Evolutionary conservation across 2,113 vertebrate genomes (phyloP).

Genomic region (Gambusia affinis): DNA sequence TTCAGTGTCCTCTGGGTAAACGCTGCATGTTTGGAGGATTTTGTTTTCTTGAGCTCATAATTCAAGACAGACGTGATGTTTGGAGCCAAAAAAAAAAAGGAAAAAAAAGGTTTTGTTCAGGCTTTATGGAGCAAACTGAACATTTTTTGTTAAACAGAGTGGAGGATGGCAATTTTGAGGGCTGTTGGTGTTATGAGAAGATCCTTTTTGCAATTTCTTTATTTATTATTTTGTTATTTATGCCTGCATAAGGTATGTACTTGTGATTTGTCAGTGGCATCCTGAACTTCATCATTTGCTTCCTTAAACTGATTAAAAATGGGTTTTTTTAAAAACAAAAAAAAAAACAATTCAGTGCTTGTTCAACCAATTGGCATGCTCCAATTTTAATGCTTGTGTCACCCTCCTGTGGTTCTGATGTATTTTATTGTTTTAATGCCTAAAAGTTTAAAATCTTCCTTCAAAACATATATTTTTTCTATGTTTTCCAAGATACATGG

Average conservation of each 20-base stretch:
- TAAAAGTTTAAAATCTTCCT: no score
- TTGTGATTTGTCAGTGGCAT: no score
- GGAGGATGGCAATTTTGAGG: slow-evolving; percentile 31
- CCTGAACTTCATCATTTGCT: no score
- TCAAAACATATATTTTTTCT: no score
- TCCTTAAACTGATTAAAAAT: no score
- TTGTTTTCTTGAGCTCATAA: slow-evolving; percentile 81
- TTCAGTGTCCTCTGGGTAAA: slow-evolving; percentile 71
- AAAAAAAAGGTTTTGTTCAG: slow-evolving; percentile 53
- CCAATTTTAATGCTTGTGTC: neutral
- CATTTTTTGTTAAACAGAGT: slow-evolving; percentile 30
- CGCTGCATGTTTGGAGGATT: slow-evolving; percentile 74
- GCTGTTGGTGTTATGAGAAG: slow-evolving; percentile 40
- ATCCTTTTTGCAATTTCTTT: slow-evolving; percentile 3
- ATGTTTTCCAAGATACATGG: no score
- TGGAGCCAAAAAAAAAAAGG: slow-evolving; percentile 56
- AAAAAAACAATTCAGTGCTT: no score
- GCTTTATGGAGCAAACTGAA: slow-evolving; percentile 61
- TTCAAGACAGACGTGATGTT: slow-evolving; percentile 75
- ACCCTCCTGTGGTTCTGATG: neutral
- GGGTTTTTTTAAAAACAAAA: no score
- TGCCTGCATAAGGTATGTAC: no score
- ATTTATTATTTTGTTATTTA: no score
- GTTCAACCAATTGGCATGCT: no score
- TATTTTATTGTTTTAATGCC: no score